Percentiles rank a stretch among this genome's conserved stretches.
Evolutionary conservation across 2,797 vertebrate species (phyloP).

Genomic region (Paratrypauchen microcephalus): DNA sequence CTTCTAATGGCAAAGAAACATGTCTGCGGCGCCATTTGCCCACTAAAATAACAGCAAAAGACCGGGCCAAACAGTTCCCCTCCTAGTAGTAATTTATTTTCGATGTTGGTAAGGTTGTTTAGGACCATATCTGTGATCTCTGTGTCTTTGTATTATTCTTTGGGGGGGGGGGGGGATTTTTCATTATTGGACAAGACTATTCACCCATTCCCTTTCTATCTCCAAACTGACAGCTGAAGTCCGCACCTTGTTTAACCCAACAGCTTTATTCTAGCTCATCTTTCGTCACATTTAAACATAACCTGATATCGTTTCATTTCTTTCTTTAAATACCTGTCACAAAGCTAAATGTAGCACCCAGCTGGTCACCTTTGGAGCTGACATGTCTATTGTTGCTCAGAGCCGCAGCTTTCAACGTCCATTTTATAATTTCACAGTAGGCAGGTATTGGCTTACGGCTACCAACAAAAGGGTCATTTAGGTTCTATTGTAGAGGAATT

Average conservation of each 20-base stretch:
- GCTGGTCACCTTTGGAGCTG: conserved; percentile 34
- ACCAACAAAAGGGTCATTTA: conserved; percentile 17
- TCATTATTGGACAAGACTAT: too few relatives aligned
- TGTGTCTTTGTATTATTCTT: too few relatives aligned
- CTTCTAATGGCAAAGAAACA: too few relatives aligned
- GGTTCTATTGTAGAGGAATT: neutral
- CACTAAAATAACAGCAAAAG: too few relatives aligned
- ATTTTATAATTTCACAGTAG: conserved; percentile 19
- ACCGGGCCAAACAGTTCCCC: too few relatives aligned
- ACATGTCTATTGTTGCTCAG: conserved; percentile 32
- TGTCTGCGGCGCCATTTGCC: too few relatives aligned
- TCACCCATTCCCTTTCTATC: neutral
- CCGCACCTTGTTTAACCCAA: conserved; percentile 4
- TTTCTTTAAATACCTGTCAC: conserved; percentile 16
- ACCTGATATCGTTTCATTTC: conserved; percentile 34
- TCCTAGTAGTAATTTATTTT: too few relatives aligned
- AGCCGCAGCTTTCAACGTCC: conserved; percentile 10
- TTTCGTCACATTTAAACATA: conserved; percentile 35
- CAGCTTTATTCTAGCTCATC: conserved; percentile 10
- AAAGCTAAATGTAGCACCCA: conserved; percentile 17
- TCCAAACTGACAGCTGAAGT: conserved; percentile 12
- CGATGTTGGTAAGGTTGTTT: too few relatives aligned
- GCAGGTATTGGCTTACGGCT: conserved; percentile 40
- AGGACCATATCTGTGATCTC: too few relatives aligned
- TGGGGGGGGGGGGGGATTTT: too few relatives aligned